A percentile compares a stretch with the other conserved stretches of the same genome.
Conservation (phyloP, 2,888 invertebrate genomes). For the Tribolium freemani region DNA sequence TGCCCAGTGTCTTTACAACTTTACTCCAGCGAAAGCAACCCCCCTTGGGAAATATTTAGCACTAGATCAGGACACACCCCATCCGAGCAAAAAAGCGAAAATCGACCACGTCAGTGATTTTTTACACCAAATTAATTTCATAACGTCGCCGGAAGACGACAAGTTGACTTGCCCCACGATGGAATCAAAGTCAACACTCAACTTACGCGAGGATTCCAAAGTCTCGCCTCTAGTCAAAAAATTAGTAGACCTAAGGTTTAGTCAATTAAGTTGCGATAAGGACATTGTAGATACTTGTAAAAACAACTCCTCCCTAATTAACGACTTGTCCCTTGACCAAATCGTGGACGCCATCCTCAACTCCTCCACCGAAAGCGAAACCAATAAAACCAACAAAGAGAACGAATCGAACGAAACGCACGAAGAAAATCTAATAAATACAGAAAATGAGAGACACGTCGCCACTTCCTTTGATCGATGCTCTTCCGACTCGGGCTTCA, state of each 20-base stretch:
- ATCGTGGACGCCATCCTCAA: constrained; percentile 76
- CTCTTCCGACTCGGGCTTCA: constrained; percentile 64
- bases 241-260: constrained; percentile 73
- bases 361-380: constrained; percentile 69
- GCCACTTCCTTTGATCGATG: constrained; percentile 48
- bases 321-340: constrained; percentile 72
- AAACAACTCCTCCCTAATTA: constrained; percentile 70
- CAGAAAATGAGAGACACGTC: constrained; percentile 48
- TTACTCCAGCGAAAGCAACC: constrained; percentile 62
- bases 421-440: constrained; percentile 60
- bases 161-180: background rate
- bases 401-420: constrained; percentile 59
- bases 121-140: constrained; percentile 60
- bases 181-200: constrained; percentile 1
- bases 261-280: constrained; percentile 67
- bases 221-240: constrained; percentile 75
- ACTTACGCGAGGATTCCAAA: constrained; percentile 56
- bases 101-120: constrained; percentile 64
- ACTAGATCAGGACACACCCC: constrained; percentile 53
- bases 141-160: constrained; percentile 59
- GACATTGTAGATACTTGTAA: constrained; percentile 62
- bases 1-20: constrained; percentile 60
- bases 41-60: constrained; percentile 57
- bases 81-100: constrained; percentile 58
- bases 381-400: constrained; percentile 52